Conservation (phyloP, 2,888 invertebrate species). For the Drosophila rubida region DNA sequence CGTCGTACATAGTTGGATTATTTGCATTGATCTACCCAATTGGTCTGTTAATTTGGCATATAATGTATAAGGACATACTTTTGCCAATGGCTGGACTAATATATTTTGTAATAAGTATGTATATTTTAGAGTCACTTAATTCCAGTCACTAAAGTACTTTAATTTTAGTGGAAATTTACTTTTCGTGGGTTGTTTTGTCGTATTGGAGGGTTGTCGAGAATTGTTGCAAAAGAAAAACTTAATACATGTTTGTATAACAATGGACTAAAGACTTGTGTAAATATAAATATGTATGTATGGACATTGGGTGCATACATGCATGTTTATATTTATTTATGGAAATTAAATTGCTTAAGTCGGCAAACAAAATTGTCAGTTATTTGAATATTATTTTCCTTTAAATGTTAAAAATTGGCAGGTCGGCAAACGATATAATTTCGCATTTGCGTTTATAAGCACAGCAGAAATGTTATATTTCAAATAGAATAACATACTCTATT, state of each 20-base stretch:
- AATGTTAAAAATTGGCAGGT: background rate
- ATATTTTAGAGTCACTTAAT: too few species aligned
- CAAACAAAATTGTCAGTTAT: constrained; percentile 4
- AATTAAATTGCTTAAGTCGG: background rate
- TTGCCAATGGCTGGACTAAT: background rate
- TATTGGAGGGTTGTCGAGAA: constrained; percentile 18
- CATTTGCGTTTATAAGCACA: too few species aligned
- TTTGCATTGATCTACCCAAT: background rate
- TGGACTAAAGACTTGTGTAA: background rate
- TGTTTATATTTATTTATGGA: background rate
- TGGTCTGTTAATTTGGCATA: constrained; percentile 4
- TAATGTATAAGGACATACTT: background rate
- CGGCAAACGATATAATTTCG: too few species aligned
- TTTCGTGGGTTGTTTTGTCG: constrained; percentile 28
- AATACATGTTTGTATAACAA: background rate
- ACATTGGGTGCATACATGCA: background rate
- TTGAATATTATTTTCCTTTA: background rate
- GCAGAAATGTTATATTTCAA: too few species aligned
- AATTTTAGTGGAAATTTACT: constrained; percentile 38
- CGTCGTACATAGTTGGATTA: background rate
- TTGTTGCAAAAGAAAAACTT: background rate
- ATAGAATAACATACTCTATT: too few species aligned
- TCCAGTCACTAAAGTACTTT: background rate
- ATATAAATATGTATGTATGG: constrained; percentile 6
- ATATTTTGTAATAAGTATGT: constrained; percentile 31